Evolutionary conservation across 2,888 invertebrate genomes (phyloP).

Genomic region (Sialis fuliginosa): DNA sequence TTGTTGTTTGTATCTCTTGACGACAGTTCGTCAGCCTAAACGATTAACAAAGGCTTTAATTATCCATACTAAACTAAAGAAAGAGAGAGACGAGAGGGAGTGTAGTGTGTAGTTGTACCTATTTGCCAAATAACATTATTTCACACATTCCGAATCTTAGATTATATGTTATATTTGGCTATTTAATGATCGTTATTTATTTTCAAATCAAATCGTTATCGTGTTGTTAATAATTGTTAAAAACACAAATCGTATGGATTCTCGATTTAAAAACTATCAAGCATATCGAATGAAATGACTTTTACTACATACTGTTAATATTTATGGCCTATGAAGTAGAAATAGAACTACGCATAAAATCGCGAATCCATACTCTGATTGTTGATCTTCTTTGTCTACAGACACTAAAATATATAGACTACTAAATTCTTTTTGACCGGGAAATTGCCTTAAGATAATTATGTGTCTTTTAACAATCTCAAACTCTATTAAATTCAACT

Average conservation of each 20-base stretch:
- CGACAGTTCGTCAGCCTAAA: no score
- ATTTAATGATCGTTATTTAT: conserved; percentile 1
- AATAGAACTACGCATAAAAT: no score
- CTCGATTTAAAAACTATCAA: no score
- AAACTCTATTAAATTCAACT: no score
- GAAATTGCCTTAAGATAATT: conserved; percentile 7
- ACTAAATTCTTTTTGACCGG: conserved; percentile 2
- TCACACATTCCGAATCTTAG: conserved; percentile 25
- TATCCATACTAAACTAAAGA: conserved; percentile 14
- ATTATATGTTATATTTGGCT: conserved; percentile 8
- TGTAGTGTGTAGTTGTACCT: conserved; percentile 14
- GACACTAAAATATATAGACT: no score
- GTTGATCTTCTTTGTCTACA: no score
- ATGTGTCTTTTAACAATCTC: not conserved
- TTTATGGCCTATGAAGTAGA: no score
- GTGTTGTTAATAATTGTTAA: no score
- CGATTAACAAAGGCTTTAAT: conserved; percentile 24
- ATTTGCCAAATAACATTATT: conserved; percentile 32
- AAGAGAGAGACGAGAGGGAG: not conserved
- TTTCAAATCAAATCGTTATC: not conserved
- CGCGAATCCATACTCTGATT: no score
- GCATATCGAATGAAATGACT: no score
- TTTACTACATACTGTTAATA: no score
- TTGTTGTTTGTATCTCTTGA: conserved; percentile 21
- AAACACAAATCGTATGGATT: no score